Base-by-base conservation (phyloP, 2,888 invertebrate species). In the Hypselothyrea guttata region DNA sequence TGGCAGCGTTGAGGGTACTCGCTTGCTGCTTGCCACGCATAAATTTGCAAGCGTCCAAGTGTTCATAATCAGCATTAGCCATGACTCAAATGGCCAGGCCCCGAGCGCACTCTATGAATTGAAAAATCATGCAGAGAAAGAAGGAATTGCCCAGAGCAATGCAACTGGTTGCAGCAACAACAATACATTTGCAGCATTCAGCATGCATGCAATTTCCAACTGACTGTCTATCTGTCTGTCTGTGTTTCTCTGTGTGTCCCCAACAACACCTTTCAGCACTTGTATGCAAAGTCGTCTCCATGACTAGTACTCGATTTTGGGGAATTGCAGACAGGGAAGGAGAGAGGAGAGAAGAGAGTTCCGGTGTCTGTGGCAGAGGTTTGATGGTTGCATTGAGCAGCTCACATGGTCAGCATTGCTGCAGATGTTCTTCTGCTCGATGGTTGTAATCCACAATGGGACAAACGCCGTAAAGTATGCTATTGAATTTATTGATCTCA, bases 51-150 rank as follows among this genome's bases (percentile, higher is more conserved):
- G 75, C 71, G 65, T 75, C 42, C 75, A 48, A 75, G 85, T 81
- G 76, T 71, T 62, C 56, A 70, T 65, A 84, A 82, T 79, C 78
- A 78, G 78, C 59, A 78, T 78, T 64, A 72, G 66, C 44, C 67
- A 64, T 59, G 46, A 16, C 37, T 22, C 48, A 49, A 41, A 58
- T 41, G 40, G 13, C 35, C 18, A 38, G 33, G 51, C 4, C 2
- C n/a, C 27, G 28, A 31, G 31, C 46, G 35, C 11, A 33, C n/a
- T 35, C 44, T 38, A 59, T 55, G 52, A 60, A 75, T 77, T 64
- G 58, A 61, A 72, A 82, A 78, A 69, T 72, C 72, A 71, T 54
- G 62, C 58, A 45, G 63, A 1, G 5, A 7, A 2, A 7, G 11
- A 79, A 59, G 62, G 78, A 56, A 72, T 46, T 28, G 42, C 38